Percentiles rank a stretch among this genome's conserved stretches.
phyloP scores from a whole-genome alignment of 2,113 vertebrate species.

The Sapayoa aenigma region DNA sequence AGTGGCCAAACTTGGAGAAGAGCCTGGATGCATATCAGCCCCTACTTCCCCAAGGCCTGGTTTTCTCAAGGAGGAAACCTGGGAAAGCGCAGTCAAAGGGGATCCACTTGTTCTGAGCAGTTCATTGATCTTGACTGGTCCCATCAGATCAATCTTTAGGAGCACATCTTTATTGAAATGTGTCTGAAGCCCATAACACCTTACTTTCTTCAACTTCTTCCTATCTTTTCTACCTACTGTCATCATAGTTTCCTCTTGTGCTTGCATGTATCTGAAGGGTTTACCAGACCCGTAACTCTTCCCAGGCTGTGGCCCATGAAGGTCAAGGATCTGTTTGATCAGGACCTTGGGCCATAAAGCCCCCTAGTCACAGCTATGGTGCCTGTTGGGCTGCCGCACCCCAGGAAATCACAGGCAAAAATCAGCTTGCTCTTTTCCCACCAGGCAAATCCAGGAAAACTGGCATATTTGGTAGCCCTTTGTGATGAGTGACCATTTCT shows the following conservation, averaged over 20 bases:
- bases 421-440: background rate
- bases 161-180: background rate
- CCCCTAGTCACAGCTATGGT: background rate
- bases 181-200: background rate
- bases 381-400: background rate
- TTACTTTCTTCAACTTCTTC: background rate
- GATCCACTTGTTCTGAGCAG: background rate
- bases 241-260: background rate
- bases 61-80: background rate
- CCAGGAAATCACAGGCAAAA: background rate
- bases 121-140: background rate
- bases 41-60: background rate
- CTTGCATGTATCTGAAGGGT: background rate
- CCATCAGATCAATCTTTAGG: background rate
- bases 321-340: background rate
- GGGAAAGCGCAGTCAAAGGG: background rate
- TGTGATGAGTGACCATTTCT: background rate
- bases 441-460: background rate
- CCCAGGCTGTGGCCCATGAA: background rate
- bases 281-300: background rate
- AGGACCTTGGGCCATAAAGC: background rate
- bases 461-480: background rate
- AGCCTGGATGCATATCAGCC: background rate
- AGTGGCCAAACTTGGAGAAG: background rate
- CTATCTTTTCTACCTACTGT: background rate